Percentiles rank a stretch among this genome's conserved stretches.
phyloP scores from a whole-genome alignment of 2,113 vertebrate genomes.

The Zapornia atra region DNA sequence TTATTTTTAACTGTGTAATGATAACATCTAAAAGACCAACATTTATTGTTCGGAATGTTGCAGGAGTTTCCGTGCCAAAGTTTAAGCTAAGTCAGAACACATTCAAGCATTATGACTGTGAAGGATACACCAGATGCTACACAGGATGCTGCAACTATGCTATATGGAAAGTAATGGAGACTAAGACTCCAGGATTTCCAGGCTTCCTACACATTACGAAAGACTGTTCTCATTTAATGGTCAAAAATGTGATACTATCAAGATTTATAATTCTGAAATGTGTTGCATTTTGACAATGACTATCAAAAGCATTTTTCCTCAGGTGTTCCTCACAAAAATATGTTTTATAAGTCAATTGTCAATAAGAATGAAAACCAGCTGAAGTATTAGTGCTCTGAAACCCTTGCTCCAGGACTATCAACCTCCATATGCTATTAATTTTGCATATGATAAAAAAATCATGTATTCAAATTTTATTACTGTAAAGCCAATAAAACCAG shows the following conservation, averaged over 20 bases:
- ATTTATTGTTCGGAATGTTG: not conserved
- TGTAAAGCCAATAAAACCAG: not conserved
- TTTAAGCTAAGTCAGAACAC: not conserved
- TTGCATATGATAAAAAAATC: not conserved
- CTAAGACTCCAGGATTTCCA: not conserved
- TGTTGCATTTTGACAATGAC: not conserved
- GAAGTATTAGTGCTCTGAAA: conserved; percentile 1
- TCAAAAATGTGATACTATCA: not conserved
- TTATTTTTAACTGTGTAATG: not conserved
- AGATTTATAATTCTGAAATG: not conserved
- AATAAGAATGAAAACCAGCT: conserved; percentile 16
- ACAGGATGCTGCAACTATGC: not conserved
- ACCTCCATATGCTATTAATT: not conserved
- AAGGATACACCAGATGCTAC: not conserved
- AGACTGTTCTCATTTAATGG: not conserved
- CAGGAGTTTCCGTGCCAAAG: not conserved
- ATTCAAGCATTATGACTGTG: not conserved
- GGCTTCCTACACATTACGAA: not conserved
- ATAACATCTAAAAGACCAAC: not conserved
- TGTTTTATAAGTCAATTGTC: not conserved
- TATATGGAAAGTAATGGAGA: not conserved
- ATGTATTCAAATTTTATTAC: not conserved
- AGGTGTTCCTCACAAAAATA: not conserved
- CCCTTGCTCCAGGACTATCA: not conserved
- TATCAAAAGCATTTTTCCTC: not conserved